Evolutionary conservation across 2,797 vertebrate genomes (phyloP).

Genomic region (Pempheris klunzingeri): DNA sequence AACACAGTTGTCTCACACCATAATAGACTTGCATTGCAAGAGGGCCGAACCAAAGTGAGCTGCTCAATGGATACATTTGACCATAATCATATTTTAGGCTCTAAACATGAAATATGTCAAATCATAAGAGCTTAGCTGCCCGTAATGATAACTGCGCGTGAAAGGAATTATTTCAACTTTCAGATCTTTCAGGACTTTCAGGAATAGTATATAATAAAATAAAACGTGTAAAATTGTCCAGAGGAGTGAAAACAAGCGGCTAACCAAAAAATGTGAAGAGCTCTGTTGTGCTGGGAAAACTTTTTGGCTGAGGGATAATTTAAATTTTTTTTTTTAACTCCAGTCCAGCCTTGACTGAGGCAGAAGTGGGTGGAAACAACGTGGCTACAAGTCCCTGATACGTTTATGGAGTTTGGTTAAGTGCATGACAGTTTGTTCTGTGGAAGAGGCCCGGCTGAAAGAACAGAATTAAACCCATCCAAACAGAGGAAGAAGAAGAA

Average conservation of each 20-base stretch:
- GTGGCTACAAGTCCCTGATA: constrained; percentile 69
- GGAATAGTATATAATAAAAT: background rate
- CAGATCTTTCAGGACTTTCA: background rate
- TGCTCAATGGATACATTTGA: constrained; percentile 56
- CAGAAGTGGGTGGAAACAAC: constrained; percentile 70
- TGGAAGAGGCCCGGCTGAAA: constrained; percentile 89
- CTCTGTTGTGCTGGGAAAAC: constrained; percentile 30
- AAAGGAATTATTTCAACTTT: constrained; percentile 20
- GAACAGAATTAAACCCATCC: constrained; percentile 89
- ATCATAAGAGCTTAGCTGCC: constrained; percentile 3
- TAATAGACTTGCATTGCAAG: constrained; percentile 72
- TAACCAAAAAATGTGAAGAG: background rate
- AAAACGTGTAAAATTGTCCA: background rate
- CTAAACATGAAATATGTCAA: constrained; percentile 37
- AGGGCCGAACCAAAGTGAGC: constrained; percentile 30
- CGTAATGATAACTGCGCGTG: constrained; percentile 18
- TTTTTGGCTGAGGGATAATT: constrained; percentile 37
- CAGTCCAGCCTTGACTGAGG: constrained; percentile 34
- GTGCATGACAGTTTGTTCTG: constrained; percentile 94
- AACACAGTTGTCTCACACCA: constrained; percentile 73
- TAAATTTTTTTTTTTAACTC: constrained; percentile 2
- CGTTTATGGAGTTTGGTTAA: constrained; percentile 91
- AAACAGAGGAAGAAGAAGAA: constrained; percentile 79
- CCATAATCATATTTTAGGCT: constrained; percentile 63
- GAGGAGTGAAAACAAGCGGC: constrained; percentile 15